Evolutionary conservation across 2,113 vertebrate species (phyloP), one percentile per base, ranked within the genome.

Genomic region (Cynopterus brachyotis): DNA sequence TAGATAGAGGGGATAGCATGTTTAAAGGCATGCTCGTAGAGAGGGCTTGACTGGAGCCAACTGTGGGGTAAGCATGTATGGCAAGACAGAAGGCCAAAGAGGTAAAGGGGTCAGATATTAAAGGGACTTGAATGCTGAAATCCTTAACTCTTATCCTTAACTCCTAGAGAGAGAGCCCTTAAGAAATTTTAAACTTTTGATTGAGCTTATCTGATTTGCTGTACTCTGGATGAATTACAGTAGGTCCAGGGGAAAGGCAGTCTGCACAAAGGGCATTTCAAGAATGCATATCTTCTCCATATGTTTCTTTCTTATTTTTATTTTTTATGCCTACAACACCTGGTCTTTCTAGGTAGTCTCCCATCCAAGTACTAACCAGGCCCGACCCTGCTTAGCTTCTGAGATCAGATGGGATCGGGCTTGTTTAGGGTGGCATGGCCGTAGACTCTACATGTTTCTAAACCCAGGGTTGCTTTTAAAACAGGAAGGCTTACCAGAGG

Each of bases 1-100:
- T 55, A 17, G 11, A 9, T 10, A 37, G 11, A 70, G 12, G 37
- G n/a, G n/a, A 32, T 0, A 24, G 37, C 0, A 0, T 15, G 8
- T 11, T 64, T 55, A 20, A 81, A 91, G 67, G 45, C 22, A 8
- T 10, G 26, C 4, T 19, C 9, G 3, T 1, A 30, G 17, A 13
- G 20, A 76, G 37, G 55, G 40, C 13, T 73, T 70, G 40, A 4
- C 22, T 70, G 37, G 64, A 35, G 78, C 22, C 30, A 45, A 12
- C 12, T 17, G 47, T 55, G 4, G 22, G 55, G 16, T 28, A 37
- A 45, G 11, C 32, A 6, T 9, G 3, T 1, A 6, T 7, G 11
- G 45, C 5, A 35, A 90, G 30, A 89, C 7, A 47, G 40, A 69
- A 35, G 64, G 53, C 32, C 60, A 57, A 40, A n/a, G 75, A 35